A percentile compares a stretch with the other conserved stretches of the same genome.
phyloP scores from a whole-genome alignment of 2,888 invertebrate species.

The Aphodius sticticus region DNA sequence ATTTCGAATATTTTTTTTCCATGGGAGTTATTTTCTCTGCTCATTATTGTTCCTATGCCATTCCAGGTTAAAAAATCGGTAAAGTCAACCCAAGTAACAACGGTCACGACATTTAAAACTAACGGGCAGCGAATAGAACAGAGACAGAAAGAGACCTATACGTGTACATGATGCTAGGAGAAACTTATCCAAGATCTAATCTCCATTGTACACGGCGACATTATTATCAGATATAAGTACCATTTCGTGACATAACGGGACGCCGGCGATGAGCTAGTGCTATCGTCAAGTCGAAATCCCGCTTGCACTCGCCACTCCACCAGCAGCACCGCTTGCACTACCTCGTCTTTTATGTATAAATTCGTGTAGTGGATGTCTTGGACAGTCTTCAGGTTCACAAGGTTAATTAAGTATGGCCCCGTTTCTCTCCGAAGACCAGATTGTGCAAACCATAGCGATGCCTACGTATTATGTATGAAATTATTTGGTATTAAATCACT shows the following conservation, averaged over 20 bases:
- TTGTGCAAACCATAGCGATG: background rate
- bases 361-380: background rate
- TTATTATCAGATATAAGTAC: constrained; percentile 47
- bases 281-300: background rate
- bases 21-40: too few relatives aligned
- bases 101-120: constrained; percentile 40
- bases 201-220: constrained; percentile 47
- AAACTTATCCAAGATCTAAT: constrained; percentile 47
- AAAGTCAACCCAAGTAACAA: background rate
- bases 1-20: too few relatives aligned
- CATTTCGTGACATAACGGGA: constrained; percentile 54
- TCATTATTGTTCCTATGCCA: too few relatives aligned
- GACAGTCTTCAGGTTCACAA: constrained; percentile 41
- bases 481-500: background rate
- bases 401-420: constrained; percentile 51
- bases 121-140: constrained; percentile 35
- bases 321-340: background rate
- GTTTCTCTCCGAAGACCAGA: constrained; percentile 29
- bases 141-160: background rate
- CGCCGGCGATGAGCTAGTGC: background rate
- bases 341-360: background rate
- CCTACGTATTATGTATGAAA: background rate
- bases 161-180: constrained; percentile 40
- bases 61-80: background rate
- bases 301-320: background rate